Evolutionary conservation across 2,113 vertebrate genomes (phyloP), one percentile per base, ranked within the genome.

Genomic region (Brachionichthys hirsutus): DNA sequence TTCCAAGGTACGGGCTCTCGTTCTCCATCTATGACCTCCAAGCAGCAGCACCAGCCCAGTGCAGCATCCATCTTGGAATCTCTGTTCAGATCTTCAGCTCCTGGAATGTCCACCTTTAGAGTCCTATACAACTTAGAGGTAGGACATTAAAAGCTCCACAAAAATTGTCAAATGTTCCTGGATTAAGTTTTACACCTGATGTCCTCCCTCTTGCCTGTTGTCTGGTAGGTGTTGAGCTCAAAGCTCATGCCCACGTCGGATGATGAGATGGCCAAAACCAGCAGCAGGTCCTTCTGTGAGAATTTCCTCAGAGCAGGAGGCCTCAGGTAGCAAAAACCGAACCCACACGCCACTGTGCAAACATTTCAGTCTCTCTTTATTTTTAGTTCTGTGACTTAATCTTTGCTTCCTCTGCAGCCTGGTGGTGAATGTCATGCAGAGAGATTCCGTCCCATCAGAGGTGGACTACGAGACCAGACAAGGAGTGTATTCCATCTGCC

Each of bases 361-460:
- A 30, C 24, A 30, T 8, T 30, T 30, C 9, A 15, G 18, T 15
- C 1, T 45, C 11, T 43, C 54, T 47, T 47, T 38, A 10, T 41
- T 60, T 40, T 52, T 57, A 38, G n/a, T 45, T 17, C 40, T 75
- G 17, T 70, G 40, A 34, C 14, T 70, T 17, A 24, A 17, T 51
- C 1, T 65, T 18, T 58, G 12, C 60, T 48, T 50, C 16, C 20
- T 72, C 43, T 70, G 38, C 83, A 99, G 97, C 78, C 90, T 99
- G 94, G 97, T 99, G 86, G 97, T 99, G 67, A 98, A 98, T 79
- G 97, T 99, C 46, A 99, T 99, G 97, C 97, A 99, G 89, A 94
- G 96, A 83, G 97, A 99, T 69, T 98, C 97, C 60, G 97, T 98
- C 67, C 97, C 97, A 13, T 94, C 97, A 40, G 97, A 99, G 86